A percentile compares a stretch with the other conserved stretches of the same genome.
These are phyloP conservation scores for Pomatostomus ruficeps DNA, from an alignment of 2,113 vertebrate genomes.

Conservation along the genomic window DNA sequence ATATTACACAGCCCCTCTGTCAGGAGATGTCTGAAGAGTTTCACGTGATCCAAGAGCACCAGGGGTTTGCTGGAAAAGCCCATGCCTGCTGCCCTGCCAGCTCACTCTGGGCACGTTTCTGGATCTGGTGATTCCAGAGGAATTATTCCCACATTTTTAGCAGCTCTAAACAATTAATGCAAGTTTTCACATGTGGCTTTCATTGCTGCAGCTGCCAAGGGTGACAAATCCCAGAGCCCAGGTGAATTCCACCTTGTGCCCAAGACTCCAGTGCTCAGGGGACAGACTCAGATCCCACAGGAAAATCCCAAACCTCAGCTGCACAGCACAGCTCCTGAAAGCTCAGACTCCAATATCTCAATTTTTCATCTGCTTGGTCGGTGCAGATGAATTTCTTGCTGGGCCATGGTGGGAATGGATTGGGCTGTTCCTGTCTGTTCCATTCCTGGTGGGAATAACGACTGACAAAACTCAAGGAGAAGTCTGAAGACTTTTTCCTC, in stretches of 20 bases:
- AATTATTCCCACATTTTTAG: background rate
- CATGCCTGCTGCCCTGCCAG: background rate
- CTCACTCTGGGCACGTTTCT: background rate
- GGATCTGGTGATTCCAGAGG: background rate
- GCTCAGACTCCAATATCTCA: background rate
- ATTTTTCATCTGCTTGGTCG: background rate
- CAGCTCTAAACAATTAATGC: background rate
- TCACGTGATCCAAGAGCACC: background rate
- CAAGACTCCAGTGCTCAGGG: background rate
- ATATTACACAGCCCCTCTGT: background rate
- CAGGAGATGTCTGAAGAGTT: background rate
- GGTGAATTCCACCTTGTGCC: background rate
- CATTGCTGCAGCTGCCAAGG: background rate
- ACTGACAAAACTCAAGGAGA: slow-evolving; percentile 4
- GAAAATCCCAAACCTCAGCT: background rate
- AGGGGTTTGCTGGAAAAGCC: background rate
- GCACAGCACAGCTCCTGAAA: background rate
- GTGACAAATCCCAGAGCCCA: background rate
- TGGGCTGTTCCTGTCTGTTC: background rate
- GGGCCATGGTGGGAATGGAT: background rate
- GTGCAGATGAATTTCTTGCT: slow-evolving; percentile 6
- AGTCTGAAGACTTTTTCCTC: background rate
- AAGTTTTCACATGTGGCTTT: background rate
- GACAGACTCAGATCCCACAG: background rate
- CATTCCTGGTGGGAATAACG: background rate